Conservation (phyloP, 1,140 invertebrate species). For the Lepidurus packardi region DNA sequence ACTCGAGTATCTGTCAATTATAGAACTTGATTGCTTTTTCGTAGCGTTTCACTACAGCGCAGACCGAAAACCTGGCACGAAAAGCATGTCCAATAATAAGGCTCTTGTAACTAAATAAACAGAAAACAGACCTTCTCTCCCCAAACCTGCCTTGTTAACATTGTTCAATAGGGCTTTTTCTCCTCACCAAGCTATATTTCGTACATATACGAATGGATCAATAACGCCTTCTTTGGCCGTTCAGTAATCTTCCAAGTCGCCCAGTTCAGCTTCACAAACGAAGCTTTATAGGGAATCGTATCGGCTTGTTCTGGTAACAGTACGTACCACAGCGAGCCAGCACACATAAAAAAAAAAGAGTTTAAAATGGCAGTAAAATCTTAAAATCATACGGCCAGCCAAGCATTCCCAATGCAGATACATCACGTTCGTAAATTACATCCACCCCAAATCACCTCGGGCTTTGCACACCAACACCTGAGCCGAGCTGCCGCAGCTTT, state of each 20-base stretch:
- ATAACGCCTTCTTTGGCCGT: background rate
- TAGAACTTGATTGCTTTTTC: conserved; percentile 1
- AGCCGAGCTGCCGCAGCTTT: too few relatives aligned
- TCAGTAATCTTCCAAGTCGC: background rate
- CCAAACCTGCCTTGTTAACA: background rate
- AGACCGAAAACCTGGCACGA: background rate
- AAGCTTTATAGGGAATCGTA: background rate
- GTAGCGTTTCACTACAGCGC: background rate
- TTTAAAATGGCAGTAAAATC: too few relatives aligned
- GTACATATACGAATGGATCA: background rate
- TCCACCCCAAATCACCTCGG: too few relatives aligned
- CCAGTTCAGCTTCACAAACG: background rate
- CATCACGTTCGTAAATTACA: too few relatives aligned
- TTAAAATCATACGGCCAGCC: too few relatives aligned
- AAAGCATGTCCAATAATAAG: conserved; percentile 2
- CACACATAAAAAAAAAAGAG: too few relatives aligned
- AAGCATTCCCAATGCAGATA: too few relatives aligned
- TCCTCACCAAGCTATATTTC: too few relatives aligned
- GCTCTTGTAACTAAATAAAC: background rate
- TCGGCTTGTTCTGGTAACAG: background rate
- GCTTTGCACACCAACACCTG: too few relatives aligned
- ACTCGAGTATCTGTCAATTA: conserved; percentile 14
- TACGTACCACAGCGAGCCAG: too few relatives aligned
- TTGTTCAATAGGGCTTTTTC: too few relatives aligned
- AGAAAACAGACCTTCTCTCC: background rate